These are phyloP conservation scores for Brachyhypopomus occidentalis DNA, from an alignment of 2,113 vertebrate genomes.

Conservation along the genomic window DNA sequence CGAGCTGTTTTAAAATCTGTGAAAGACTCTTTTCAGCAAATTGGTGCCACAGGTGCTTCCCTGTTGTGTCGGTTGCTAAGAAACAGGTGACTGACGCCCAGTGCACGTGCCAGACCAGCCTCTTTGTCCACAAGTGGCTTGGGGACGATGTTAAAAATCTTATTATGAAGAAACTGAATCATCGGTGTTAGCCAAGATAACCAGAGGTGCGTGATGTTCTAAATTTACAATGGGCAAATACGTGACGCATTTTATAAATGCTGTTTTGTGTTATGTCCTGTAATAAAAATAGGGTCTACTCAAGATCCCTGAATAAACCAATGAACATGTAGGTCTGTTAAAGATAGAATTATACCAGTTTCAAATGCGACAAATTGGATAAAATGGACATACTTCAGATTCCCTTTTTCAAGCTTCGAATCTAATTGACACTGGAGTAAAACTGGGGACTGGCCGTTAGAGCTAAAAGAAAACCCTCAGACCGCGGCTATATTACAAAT, in stretches of 20 bases:
- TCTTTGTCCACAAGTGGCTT: constrained; percentile 68
- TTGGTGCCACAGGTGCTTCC: constrained; percentile 77
- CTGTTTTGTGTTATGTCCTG: constrained; percentile 15
- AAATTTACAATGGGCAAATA: neutral
- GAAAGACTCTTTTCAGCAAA: constrained; percentile 51
- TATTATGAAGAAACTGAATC: constrained; percentile 7
- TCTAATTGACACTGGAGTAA: neutral
- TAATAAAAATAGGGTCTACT: no score
- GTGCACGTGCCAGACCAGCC: constrained; percentile 73
- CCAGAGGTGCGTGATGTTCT: neutral
- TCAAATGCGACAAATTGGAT: constrained; percentile 28
- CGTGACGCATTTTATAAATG: neutral
- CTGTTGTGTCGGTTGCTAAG: constrained; percentile 79
- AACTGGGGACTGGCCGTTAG: neutral
- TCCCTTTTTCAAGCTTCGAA: neutral
- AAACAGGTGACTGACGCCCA: constrained; percentile 75
- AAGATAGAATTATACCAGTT: neutral
- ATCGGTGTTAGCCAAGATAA: neutral
- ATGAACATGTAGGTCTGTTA: no score
- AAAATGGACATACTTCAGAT: constrained; percentile 2
- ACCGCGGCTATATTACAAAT: neutral
- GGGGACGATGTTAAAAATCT: constrained; percentile 36
- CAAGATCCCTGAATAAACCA: no score
- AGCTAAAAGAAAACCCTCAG: neutral
- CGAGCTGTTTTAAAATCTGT: constrained; percentile 37